These are phyloP conservation scores for Emmelina monodactyla DNA, from an alignment of 2,888 invertebrate species.

Conservation along the genomic window DNA sequence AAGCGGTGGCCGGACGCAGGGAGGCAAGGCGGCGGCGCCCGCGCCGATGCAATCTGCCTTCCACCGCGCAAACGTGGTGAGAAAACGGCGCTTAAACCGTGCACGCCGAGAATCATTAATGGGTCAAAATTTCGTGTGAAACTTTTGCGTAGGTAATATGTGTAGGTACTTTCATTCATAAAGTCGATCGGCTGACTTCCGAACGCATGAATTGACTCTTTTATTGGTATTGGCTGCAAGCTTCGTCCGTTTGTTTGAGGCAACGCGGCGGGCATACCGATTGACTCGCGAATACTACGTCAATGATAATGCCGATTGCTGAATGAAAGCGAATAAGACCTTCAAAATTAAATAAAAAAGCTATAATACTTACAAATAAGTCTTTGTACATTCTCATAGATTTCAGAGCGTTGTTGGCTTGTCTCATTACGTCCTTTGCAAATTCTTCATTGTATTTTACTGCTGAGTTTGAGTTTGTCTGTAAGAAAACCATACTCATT, in stretches of 20 bases:
- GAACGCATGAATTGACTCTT: constrained; percentile 36
- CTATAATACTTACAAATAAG: constrained; percentile 41
- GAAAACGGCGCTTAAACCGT: constrained; percentile 41
- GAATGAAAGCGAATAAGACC: constrained; percentile 47
- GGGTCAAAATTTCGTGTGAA: constrained; percentile 30
- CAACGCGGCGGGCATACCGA: constrained; percentile 60
- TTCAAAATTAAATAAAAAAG: constrained; percentile 18
- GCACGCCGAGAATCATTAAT: constrained; percentile 39
- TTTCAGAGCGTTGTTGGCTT: constrained; percentile 33
- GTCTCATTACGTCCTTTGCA: constrained; percentile 29
- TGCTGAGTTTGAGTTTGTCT: background rate
- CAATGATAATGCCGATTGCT: constrained; percentile 31
- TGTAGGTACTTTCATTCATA: constrained; percentile 24
- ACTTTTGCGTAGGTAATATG: background rate
- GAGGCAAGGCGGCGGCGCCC: constrained; percentile 40
- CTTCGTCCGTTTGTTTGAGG: constrained; percentile 60
- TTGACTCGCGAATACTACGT: constrained; percentile 41
- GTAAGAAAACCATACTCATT: no score
- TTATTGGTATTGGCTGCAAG: constrained; percentile 52
- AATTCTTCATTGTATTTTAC: constrained; percentile 29
- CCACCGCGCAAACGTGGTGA: constrained; percentile 31
- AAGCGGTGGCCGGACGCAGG: constrained; percentile 48
- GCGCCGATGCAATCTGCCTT: constrained; percentile 44
- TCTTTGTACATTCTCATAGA: constrained; percentile 38
- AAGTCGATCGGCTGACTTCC: constrained; percentile 31